Base-by-base conservation (phyloP, 2,888 invertebrate species). In the Ichneumon xanthorius region DNA sequence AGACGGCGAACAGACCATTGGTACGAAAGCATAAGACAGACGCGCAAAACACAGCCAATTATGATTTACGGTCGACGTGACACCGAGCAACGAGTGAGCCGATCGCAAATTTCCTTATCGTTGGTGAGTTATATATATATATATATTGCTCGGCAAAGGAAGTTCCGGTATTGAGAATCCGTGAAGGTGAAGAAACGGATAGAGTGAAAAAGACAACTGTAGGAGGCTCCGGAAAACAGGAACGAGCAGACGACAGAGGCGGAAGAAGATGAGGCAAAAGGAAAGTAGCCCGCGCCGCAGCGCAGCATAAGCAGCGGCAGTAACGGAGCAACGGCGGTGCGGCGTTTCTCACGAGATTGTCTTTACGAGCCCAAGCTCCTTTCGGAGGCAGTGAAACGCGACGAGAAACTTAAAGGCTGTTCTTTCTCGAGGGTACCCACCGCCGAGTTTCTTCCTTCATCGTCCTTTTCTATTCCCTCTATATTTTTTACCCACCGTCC, bases 331-430 rank as follows among this genome's bases (percentile, higher is more conserved):
- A 37, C 67, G 67, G 65, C 48, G 50, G 76, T 75, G 79, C 75
- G 78, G 80, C 82, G 82, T 84, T 80, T 84, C 82, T 77, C 77
- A 80, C 53, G 84, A 86, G 80, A 82, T 84, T 80, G 85, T 87
- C 86, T 86, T 87, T 83, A 84, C 84, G 82, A 84, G 65, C 40
- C 33, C 61, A 68, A 65, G 50, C 45, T 82, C 78, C 77, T 85
- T 83, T 85, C 75, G 67, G 75, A 81, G 30, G 79, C 84, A 85
- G 68, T 83, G 84, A 84, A 76, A 85, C 81, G 82, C 83, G 85
- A 86, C 83, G 79, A 85, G 77, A 85, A 81, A 85, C 81, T 85
- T 85, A 85, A 87, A 87, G 86, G 83, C 81, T 58, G 81, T 83
- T 82, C 76, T 77, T 82, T 45, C 72, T 77, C 82, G 63, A 77